Conservation (phyloP, 2,113 vertebrate genomes). For the Toxostoma redivivum region DNA sequence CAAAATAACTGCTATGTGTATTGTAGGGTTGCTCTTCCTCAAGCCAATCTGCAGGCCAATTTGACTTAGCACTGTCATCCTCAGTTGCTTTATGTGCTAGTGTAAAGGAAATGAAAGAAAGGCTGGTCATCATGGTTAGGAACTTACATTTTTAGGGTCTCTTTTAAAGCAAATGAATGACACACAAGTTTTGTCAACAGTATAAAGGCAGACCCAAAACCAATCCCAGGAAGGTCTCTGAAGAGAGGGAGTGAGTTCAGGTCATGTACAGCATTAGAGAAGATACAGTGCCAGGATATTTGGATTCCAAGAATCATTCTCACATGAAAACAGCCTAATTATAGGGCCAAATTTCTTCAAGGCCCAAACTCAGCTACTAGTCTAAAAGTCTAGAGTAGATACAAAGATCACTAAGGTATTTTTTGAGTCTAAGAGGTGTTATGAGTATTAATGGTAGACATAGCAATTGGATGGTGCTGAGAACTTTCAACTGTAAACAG, state of each 20-base stretch:
- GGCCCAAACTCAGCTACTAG: background rate
- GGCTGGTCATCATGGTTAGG: background rate
- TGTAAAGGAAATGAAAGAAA: background rate
- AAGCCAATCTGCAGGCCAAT: background rate
- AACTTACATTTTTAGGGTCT: background rate
- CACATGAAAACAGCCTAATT: background rate
- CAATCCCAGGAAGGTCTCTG: background rate
- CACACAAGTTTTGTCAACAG: background rate
- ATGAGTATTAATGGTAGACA: accelerated
- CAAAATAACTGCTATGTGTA: background rate
- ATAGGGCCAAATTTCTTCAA: background rate
- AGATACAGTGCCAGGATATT: background rate
- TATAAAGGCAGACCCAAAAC: background rate
- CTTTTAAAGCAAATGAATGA: background rate
- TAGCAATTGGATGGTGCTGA: background rate
- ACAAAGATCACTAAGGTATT: background rate
- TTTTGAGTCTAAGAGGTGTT: background rate
- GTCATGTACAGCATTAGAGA: background rate
- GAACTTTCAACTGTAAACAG: background rate
- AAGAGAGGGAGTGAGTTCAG: background rate
- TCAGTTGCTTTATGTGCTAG: background rate
- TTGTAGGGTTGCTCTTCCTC: background rate
- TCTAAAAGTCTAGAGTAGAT: background rate
- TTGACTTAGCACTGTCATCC: background rate
- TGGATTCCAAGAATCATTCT: background rate